Percentiles rank a stretch among this genome's conserved stretches.
phyloP scores from a whole-genome alignment of 2,113 vertebrate species.

The Tretioscincus oriximinensis region DNA sequence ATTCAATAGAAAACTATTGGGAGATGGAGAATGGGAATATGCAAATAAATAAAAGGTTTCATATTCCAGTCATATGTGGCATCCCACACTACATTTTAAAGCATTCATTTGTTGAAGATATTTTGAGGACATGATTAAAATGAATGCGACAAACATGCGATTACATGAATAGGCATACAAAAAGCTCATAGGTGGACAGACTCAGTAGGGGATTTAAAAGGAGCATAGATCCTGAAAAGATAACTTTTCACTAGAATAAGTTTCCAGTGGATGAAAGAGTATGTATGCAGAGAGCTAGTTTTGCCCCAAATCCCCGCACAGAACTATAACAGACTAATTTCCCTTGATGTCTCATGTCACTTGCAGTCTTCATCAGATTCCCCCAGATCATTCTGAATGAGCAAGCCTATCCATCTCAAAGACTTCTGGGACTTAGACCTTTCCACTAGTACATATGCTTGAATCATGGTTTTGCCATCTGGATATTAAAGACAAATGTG shows the following conservation, averaged over 20 bases:
- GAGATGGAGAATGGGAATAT: too few relatives aligned
- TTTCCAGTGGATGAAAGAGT: not conserved
- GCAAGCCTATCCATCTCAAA: rapidly evolving
- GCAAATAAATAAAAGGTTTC: too few relatives aligned
- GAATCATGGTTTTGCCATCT: not conserved
- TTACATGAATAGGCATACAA: too few relatives aligned
- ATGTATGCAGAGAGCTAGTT: not conserved
- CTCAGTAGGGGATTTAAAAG: too few relatives aligned
- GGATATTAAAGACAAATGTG: not conserved
- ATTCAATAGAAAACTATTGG: too few relatives aligned
- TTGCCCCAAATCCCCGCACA: not conserved
- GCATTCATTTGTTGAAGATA: too few relatives aligned
- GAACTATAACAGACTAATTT: rapidly evolving
- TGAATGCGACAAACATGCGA: too few relatives aligned
- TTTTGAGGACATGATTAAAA: too few relatives aligned
- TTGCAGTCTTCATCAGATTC: not conserved
- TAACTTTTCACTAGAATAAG: not conserved
- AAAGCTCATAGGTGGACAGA: too few relatives aligned
- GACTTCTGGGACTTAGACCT: not conserved
- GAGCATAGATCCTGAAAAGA: not conserved
- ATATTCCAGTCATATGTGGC: too few relatives aligned
- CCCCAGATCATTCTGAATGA: not conserved
- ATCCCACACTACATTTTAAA: too few relatives aligned
- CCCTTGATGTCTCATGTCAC: not conserved
- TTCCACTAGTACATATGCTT: not conserved